Evolutionary conservation across 1,140 invertebrate species (phyloP), one percentile per base, ranked within the genome.

Genomic region (Drosophila ficusphila): DNA sequence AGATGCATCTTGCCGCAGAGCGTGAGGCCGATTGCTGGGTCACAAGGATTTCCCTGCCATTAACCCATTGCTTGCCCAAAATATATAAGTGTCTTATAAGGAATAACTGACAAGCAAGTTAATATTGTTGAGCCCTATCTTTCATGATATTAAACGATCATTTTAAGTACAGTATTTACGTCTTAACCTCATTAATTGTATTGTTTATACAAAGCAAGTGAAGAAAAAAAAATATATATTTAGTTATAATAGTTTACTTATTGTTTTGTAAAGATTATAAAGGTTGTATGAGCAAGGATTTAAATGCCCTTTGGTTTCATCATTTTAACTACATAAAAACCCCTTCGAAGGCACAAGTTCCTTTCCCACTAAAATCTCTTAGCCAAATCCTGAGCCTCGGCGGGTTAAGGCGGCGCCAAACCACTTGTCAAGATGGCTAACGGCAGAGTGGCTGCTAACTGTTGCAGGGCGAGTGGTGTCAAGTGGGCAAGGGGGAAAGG

Each of bases 391-490:
- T 0, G 29, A 8, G 18, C 21, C 46, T 67, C 64, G 74, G 48
- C 23, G 69, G 70, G 70, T 74, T 74, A 74, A 74, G 70, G 44
- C 48, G 79, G 79, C 79, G 75, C 75, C 79, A 86, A 85, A 75
- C 76, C 81, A 85, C 81, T 85, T 85, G 81, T 81, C 81, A 85
- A 85, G 82, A 86, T 86, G 79, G 79, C 77, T 83, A 85, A 73
- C 69, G 68, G 79, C 75, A 76, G 64, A 85, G 75, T 76, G 72
- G 53, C 53, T 61, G 69, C 56, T 71, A 72, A 58, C 52, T 64
- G 60, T 64, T 64, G 68, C 56, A 67, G 67, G 33, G 25, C 27
- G 11, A 21, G 14, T 16, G 14, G 36, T 23, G 21, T 23, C 41
- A 21, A 42, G 41, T 42, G 39, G 44, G 18, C 18, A 12, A 11